These are phyloP conservation scores for Pseudochirops cupreus DNA, from an alignment of 2,797 vertebrate species.

Conservation along the genomic window DNA sequence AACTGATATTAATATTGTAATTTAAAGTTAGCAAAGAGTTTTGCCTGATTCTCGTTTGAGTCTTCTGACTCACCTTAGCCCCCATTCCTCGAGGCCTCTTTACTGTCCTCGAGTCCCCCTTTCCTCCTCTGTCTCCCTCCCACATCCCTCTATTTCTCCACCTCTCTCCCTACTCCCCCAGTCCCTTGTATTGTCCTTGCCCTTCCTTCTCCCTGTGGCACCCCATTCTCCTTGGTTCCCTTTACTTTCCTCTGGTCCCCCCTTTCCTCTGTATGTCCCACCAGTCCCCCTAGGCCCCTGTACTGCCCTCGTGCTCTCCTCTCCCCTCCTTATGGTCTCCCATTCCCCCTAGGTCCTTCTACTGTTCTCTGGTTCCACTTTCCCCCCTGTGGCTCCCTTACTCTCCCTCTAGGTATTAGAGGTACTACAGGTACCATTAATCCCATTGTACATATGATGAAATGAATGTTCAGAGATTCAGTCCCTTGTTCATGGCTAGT, in stretches of 20 bases:
- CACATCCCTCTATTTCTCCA: neutral
- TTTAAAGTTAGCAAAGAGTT: neutral
- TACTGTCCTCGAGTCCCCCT: neutral
- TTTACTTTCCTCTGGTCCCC: neutral
- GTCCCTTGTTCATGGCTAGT: neutral
- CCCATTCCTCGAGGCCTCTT: neutral
- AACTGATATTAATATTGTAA: neutral
- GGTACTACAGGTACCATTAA: neutral
- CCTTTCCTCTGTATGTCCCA: neutral
- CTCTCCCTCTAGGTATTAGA: neutral
- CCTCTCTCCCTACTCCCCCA: neutral
- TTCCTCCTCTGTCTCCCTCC: neutral
- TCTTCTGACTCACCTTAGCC: neutral
- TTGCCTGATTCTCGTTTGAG: neutral
- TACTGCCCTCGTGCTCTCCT: neutral
- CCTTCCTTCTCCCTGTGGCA: neutral
- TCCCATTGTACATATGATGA: neutral
- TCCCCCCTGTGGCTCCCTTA: neutral
- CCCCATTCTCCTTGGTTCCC: neutral
- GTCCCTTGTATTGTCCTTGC: neutral
- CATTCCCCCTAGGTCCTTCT: neutral
- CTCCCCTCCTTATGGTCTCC: neutral
- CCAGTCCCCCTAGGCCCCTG: neutral
- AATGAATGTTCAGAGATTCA: neutral
- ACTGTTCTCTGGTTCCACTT: neutral